phyloP scores from a whole-genome alignment of 2,797 vertebrate species.

The Lacerta agilis region DNA sequence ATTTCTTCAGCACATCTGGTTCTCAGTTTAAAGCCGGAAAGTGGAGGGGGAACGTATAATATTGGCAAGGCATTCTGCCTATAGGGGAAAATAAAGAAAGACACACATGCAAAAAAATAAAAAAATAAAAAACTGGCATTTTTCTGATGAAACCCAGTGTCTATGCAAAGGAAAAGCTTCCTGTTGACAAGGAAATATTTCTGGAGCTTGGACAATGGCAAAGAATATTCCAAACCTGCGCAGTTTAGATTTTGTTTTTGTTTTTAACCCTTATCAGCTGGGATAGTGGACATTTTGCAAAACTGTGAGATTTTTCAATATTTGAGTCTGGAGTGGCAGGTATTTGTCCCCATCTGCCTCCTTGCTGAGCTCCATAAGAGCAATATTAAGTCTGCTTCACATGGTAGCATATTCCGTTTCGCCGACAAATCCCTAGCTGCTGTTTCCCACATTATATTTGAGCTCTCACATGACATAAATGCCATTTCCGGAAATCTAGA shows the following conservation, averaged over 20 bases:
- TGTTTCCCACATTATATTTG: no score
- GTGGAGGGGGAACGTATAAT: neutral
- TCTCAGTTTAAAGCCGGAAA: constrained; percentile 17
- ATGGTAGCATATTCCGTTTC: no score
- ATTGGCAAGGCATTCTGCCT: neutral
- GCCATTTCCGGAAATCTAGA: no score
- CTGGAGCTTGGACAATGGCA: neutral
- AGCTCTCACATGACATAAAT: no score
- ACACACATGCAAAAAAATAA: neutral
- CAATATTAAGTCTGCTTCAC: neutral
- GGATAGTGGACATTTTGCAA: neutral
- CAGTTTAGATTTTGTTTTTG: neutral
- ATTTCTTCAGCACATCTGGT: constrained; percentile 6
- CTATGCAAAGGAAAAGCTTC: neutral
- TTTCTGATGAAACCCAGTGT: neutral
- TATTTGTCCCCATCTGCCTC: no score
- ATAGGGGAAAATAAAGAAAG: constrained; percentile 12
- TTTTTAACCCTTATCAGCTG: neutral
- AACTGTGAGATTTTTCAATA: neutral
- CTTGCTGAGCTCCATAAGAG: neutral
- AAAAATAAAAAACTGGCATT: neutral
- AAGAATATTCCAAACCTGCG: neutral
- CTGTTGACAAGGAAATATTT: neutral
- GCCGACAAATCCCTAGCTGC: no score
- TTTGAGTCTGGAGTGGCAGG: neutral